A percentile compares a stretch with the other conserved stretches of the same genome.
Evolutionary conservation across 2,888 invertebrate genomes (phyloP).

Genomic region (Caradrina kadenii): DNA sequence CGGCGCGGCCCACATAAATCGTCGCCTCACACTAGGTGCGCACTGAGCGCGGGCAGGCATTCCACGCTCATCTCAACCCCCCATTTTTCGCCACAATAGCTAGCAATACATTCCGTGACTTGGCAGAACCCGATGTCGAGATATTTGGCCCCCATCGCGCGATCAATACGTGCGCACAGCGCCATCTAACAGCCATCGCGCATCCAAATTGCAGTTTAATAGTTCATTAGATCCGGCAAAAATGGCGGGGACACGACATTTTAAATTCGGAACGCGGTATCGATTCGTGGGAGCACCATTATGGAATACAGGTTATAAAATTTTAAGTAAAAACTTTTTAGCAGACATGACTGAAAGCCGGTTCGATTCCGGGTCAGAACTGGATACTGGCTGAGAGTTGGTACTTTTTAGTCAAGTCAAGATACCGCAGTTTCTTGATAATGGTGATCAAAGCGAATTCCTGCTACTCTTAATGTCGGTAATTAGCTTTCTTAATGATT

Average conservation of each 20-base stretch:
- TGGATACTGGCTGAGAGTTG: conserved; percentile 33
- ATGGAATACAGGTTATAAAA: conserved; percentile 60
- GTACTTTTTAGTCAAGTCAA: conserved; percentile 34
- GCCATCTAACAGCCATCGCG: conserved; percentile 88
- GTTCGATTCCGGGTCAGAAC: conserved; percentile 64
- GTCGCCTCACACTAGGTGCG: conserved; percentile 61
- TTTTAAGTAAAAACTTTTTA: conserved; percentile 48
- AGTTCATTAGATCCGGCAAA: conserved; percentile 90
- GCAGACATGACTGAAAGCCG: conserved; percentile 46
- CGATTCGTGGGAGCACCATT: conserved; percentile 79
- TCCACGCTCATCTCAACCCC: conserved; percentile 81
- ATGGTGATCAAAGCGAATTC: conserved; percentile 40
- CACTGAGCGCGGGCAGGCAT: conserved; percentile 76
- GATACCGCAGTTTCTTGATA: conserved; percentile 37
- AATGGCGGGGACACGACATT: conserved; percentile 88
- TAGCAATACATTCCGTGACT: conserved; percentile 90
- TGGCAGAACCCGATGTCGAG: conserved; percentile 87
- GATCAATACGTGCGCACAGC: conserved; percentile 90
- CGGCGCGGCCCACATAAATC: conserved; percentile 55
- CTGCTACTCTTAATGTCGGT: conserved; percentile 24
- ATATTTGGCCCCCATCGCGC: conserved; percentile 83
- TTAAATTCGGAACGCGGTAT: conserved; percentile 89
- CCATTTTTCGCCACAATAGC: conserved; percentile 90
- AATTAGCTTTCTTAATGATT: conserved; percentile 20
- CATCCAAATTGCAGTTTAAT: conserved; percentile 90